phyloP scores from a whole-genome alignment of 2,113 vertebrate genomes.

The Lampris incognitus region DNA sequence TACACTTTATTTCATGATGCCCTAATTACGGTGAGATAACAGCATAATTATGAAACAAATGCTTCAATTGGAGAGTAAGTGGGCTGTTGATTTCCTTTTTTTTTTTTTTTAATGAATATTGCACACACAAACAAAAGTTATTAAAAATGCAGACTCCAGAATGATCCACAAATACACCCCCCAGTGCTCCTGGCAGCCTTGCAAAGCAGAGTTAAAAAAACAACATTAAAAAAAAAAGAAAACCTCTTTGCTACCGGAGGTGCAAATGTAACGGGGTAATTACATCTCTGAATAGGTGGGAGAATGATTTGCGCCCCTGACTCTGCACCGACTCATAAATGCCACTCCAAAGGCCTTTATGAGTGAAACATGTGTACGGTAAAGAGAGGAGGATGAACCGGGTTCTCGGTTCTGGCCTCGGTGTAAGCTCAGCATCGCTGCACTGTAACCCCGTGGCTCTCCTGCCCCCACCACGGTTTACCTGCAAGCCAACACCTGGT shows the following conservation, averaged over 20 bases:
- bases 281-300: constrained; percentile 34
- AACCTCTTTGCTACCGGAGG: no score
- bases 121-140: constrained; percentile 29
- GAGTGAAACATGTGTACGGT: constrained; percentile 9
- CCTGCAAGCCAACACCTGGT: constrained; percentile 29
- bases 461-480: constrained; percentile 6
- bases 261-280: neutral
- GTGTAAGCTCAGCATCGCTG: constrained; percentile 3
- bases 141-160: neutral
- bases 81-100: constrained; percentile 44
- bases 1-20: constrained; percentile 71
- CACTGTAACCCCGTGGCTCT: neutral
- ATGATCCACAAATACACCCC: neutral
- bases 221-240: no score
- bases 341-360: neutral
- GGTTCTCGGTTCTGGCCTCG: neutral
- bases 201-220: neutral
- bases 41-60: constrained; percentile 63
- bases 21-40: constrained; percentile 74
- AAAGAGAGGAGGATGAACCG: constrained; percentile 15
- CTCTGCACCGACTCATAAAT: constrained; percentile 14
- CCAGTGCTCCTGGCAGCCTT: constrained; percentile 7
- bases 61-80: constrained; percentile 44
- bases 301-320: constrained; percentile 23
- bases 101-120: constrained; percentile 39